Conservation (phyloP, 2,888 invertebrate species). For the Cyclophora punctaria region DNA sequence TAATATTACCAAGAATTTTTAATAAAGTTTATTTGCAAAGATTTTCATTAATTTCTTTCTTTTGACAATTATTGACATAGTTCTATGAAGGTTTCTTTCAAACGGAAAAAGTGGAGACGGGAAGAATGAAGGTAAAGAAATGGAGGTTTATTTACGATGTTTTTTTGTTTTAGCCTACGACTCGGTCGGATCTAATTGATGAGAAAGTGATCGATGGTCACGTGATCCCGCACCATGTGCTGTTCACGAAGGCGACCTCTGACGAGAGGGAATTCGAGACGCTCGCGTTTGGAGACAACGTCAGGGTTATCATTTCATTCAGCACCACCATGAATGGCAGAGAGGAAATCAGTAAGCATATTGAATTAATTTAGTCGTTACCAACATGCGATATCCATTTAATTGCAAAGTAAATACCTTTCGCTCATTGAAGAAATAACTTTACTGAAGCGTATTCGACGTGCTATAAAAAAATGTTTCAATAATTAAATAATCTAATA, state of each 20-base stretch:
- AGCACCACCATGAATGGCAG: slow-evolving; percentile 81
- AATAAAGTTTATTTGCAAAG: background rate
- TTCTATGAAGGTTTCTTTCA: too few species aligned
- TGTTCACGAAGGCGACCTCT: slow-evolving; percentile 89
- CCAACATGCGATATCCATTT: too few species aligned
- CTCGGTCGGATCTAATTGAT: slow-evolving; percentile 84
- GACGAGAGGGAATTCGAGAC: slow-evolving; percentile 85
- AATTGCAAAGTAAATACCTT: too few species aligned
- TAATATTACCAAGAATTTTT: background rate
- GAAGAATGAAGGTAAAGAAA: too few species aligned
- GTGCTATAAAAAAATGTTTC: too few species aligned
- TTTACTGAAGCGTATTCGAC: too few species aligned
- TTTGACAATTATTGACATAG: too few species aligned
- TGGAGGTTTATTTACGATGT: background rate
- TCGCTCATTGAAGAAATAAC: too few species aligned
- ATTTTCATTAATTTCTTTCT: background rate
- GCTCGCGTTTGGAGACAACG: slow-evolving; percentile 86
- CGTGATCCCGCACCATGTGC: slow-evolving; percentile 88
- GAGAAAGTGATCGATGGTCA: slow-evolving; percentile 92
- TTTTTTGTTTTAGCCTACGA: slow-evolving; percentile 71
- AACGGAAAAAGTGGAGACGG: too few species aligned
- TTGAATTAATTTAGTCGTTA: too few species aligned
- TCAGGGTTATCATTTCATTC: slow-evolving; percentile 88
- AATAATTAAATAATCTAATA: too few species aligned
- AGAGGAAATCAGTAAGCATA: slow-evolving; percentile 76